Evolutionary conservation across 2,888 invertebrate genomes (phyloP).

Genomic region (Metallyticus violacea): DNA sequence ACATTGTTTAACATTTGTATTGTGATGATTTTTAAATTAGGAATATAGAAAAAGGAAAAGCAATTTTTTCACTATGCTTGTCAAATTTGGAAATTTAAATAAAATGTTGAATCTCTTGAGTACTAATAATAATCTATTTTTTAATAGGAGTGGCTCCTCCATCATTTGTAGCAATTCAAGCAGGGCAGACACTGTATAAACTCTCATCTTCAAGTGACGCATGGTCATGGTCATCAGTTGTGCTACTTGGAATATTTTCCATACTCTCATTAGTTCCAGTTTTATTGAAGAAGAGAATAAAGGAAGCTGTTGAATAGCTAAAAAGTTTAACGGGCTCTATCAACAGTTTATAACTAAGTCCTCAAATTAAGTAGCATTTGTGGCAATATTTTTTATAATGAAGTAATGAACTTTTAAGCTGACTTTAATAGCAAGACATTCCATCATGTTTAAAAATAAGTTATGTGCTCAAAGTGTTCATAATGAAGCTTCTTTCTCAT

Average conservation of each 20-base stretch:
- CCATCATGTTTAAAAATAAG: no score
- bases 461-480: no score
- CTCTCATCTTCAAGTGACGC: constrained; percentile 85
- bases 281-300: constrained; percentile 74
- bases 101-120: no score
- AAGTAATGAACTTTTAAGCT: no score
- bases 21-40: no score
- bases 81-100: no score
- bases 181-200: constrained; percentile 92
- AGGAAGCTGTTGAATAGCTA: constrained; percentile 68
- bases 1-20: no score
- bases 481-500: no score
- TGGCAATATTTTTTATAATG: neutral
- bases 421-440: neutral
- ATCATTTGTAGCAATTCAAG: constrained; percentile 95
- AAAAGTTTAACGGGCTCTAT: neutral
- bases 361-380: neutral
- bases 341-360: neutral
- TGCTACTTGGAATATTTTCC: constrained; percentile 75
- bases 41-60: no score
- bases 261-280: constrained; percentile 84
- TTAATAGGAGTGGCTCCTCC: constrained; percentile 87
- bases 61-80: no score
- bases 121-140: no score
- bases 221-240: constrained; percentile 83